Evolutionary conservation across 1,140 invertebrate species (phyloP).

Genomic region (Ostrea denselamellosa): DNA sequence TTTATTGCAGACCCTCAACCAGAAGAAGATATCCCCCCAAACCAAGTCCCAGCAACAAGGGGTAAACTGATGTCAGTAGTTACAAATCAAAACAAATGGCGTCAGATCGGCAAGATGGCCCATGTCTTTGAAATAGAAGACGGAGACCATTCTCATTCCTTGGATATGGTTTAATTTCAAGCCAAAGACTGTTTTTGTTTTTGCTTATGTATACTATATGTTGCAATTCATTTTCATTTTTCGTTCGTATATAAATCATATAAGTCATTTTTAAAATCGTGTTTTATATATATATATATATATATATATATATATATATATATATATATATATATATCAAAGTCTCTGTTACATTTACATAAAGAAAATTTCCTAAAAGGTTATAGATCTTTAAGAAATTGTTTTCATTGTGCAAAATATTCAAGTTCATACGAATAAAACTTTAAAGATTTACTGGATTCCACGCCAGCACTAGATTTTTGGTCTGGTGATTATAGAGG

Average conservation of each 20-base stretch:
- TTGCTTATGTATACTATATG: not conserved
- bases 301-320: too few relatives aligned
- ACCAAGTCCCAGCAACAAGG: not conserved
- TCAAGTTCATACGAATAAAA: too few relatives aligned
- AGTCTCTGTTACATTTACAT: not conserved
- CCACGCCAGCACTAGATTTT: too few relatives aligned
- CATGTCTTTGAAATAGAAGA: constrained; percentile 15
- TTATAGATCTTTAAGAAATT: too few relatives aligned
- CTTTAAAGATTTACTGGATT: too few relatives aligned
- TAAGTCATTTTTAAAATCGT: not conserved
- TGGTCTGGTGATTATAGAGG: too few relatives aligned
- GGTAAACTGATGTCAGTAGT: not conserved
- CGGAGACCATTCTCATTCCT: not conserved
- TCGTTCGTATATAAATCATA: not conserved
- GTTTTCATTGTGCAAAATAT: too few relatives aligned
- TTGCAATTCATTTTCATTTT: not conserved
- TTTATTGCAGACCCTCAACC: not conserved
- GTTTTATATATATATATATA: too few relatives aligned
- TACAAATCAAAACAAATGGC: not conserved
- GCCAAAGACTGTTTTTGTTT: not conserved
- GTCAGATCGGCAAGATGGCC: not conserved
- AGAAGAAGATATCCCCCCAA: not conserved
- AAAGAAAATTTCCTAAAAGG: too few relatives aligned
- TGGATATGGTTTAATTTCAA: not conserved
- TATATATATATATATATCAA: too few relatives aligned